These are phyloP conservation scores for Entomyzon cyanotis DNA, from an alignment of 2,113 vertebrate genomes.

Conservation along the genomic window DNA sequence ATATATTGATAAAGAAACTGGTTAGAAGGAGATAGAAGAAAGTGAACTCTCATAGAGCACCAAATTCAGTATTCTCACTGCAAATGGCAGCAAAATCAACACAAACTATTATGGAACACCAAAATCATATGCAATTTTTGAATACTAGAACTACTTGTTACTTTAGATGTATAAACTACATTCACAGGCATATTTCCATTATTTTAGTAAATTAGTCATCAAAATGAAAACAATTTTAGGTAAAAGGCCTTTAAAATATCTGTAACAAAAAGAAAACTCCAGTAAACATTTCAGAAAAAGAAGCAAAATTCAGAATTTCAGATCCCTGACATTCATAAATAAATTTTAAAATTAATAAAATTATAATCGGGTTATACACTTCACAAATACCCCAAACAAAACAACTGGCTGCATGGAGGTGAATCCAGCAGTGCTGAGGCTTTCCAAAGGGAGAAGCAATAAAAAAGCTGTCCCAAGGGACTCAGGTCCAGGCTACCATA, in stretches of 20 bases:
- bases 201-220: background rate
- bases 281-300: background rate
- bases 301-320: background rate
- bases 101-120: background rate
- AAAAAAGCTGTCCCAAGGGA: background rate
- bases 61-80: background rate
- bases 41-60: background rate
- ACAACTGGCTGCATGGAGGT: background rate
- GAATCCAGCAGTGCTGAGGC: background rate
- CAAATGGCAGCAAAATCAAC: background rate
- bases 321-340: background rate
- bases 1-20: background rate
- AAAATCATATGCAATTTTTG: background rate
- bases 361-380: background rate
- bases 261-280: background rate
- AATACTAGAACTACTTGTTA: background rate
- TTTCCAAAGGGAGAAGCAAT: background rate
- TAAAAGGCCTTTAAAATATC: background rate
- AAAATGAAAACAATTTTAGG: background rate
- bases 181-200: background rate
- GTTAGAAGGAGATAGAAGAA: background rate
- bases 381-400: background rate
- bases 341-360: background rate
- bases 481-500: background rate
- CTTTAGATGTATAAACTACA: background rate